These are phyloP conservation scores for Ennomos erosarius DNA, from an alignment of 2,888 invertebrate species.

Conservation along the genomic window DNA sequence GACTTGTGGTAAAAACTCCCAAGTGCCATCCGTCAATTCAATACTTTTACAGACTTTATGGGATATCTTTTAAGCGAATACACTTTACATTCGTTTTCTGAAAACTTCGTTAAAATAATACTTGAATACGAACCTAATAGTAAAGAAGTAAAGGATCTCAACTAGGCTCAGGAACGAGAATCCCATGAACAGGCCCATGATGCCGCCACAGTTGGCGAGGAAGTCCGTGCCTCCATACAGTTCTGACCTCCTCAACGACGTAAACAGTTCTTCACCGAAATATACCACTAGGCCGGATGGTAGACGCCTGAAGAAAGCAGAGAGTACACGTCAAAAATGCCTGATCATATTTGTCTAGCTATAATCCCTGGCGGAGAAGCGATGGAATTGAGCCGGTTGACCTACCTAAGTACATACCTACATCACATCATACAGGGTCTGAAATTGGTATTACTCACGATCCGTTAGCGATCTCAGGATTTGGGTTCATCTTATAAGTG, in stretches of 20 bases:
- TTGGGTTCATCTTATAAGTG: constrained; percentile 43
- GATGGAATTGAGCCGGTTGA: no score
- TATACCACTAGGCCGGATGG: constrained; percentile 65
- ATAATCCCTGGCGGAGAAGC: no score
- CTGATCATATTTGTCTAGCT: no score
- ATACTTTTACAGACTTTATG: no score
- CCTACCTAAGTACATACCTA: no score
- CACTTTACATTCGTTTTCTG: no score
- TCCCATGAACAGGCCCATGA: constrained; percentile 82
- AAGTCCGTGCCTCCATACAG: constrained; percentile 82
- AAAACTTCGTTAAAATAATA: background rate
- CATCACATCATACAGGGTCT: no score
- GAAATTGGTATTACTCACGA: constrained; percentile 35
- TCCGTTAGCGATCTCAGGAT: constrained; percentile 50
- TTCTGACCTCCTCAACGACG: constrained; percentile 80
- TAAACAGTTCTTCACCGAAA: constrained; percentile 81
- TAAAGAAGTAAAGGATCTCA: constrained; percentile 81
- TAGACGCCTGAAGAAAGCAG: constrained; percentile 31
- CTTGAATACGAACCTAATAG: constrained; percentile 52
- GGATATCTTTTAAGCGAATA: no score
- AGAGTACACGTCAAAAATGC: background rate
- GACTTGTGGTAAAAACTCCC: no score
- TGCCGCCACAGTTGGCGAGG: constrained; percentile 82
- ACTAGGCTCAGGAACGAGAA: constrained; percentile 82
- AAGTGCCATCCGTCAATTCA: no score